Conservation (phyloP, 2,797 vertebrate species). For the Poecilia picta region DNA sequence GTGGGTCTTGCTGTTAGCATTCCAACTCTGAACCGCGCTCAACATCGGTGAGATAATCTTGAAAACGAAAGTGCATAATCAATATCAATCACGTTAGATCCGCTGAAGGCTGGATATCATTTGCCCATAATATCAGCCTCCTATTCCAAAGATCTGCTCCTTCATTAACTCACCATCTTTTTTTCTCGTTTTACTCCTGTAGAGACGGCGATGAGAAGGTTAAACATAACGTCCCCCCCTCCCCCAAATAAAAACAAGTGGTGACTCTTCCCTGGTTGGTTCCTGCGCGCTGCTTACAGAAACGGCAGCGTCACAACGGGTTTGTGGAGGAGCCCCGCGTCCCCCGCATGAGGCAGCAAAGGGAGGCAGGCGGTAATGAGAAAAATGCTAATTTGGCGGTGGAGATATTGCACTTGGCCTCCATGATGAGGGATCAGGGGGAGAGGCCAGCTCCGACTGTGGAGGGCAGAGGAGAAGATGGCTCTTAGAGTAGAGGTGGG, state of each 20-base stretch:
- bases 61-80: background rate
- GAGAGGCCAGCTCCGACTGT: conserved; percentile 64
- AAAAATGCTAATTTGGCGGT: conserved; percentile 79
- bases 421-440: conserved; percentile 73
- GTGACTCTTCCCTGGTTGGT: conserved; percentile 18
- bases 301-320: conserved; percentile 35
- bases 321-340: conserved; percentile 50
- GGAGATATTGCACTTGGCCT: conserved; percentile 75
- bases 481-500: conserved; percentile 29
- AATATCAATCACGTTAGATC: background rate
- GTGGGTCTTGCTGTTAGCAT: background rate
- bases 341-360: conserved; percentile 64
- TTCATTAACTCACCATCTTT: background rate
- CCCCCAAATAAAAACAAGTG: conserved; percentile 11
- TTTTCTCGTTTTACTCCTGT: conserved; percentile 21
- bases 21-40: background rate
- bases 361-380: conserved; percentile 76
- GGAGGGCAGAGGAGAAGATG: conserved; percentile 53
- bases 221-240: conserved; percentile 12
- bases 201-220: conserved; percentile 9
- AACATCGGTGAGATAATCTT: background rate
- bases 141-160: conserved; percentile 2
- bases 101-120: conserved; percentile 2
- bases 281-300: conserved; percentile 18
- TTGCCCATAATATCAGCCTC: background rate